Base-by-base conservation (phyloP, 2,888 invertebrate species). In the Heteromyza rotundicornis region DNA sequence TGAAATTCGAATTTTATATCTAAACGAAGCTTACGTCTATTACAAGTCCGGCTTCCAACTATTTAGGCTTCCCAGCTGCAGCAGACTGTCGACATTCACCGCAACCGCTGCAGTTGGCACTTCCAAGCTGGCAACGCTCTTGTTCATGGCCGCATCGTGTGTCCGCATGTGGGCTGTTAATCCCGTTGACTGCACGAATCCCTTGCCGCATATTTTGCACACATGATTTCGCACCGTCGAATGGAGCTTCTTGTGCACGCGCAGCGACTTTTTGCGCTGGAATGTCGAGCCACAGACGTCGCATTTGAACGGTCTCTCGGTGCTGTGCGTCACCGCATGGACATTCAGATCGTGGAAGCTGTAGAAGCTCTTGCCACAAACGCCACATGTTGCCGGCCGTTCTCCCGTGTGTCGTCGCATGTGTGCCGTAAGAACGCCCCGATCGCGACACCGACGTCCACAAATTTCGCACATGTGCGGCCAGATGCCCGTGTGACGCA, bases 391-490 rank as follows among this genome's bases (percentile, higher is more conserved):
- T 8, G 32, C 36, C 10, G 32, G 32, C 2, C 54, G 35, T 35
- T 54, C 54, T 2, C 36, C 36, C 10, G 54, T 54, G 17, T 54
- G 54, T 2, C 54, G 54, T 2, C 36, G 16, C 35, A 54, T 54
- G 22, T 54, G 54, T n/a, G 32, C 54, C 36, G 35, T 32, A 2
- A 54, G 36, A 5, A 54, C 32, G 35, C 54, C 54, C 23, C 66
- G 65, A 59, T 71, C 70, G 10, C 70, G 64, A 59, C 71, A 71
- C 7, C 67, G 63, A 47, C 67, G 65, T n/a, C 71, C 71, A 57
- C 71, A 71, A 40, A 71, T 67, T 63, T 71, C 71, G 40, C 71
- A 71, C 35, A 71, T 66, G 1, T 65, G 57, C 1, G 71, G 71
- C 59, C 69, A 60, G 17, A 64, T 57, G 1, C 68, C 67, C 2